phyloP scores from a whole-genome alignment of 2,888 invertebrate genomes.

The Pherbina coryleti region DNA sequence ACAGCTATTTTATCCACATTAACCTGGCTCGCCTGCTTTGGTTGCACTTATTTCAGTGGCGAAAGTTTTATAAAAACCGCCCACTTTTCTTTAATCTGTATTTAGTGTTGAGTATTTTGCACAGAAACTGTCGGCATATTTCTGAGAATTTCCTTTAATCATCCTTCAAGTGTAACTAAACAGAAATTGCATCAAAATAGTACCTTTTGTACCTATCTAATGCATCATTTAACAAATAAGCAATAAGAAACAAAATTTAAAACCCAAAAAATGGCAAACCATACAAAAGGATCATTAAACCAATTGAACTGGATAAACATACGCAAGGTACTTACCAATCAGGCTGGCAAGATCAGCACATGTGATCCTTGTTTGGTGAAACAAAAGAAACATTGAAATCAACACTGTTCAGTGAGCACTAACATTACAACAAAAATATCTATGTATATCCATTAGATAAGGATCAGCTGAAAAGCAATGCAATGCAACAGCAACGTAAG shows the following conservation, averaged over 20 bases:
- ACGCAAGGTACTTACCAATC: not conserved
- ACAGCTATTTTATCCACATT: not conserved
- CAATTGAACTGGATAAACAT: conserved; percentile 34
- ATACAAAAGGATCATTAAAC: conserved; percentile 42
- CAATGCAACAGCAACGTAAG: not conserved
- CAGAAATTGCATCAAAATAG: conserved; percentile 16
- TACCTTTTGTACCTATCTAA: conserved; percentile 20
- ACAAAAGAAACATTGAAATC: not conserved
- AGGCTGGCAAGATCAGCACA: conserved; percentile 11
- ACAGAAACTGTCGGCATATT: not conserved
- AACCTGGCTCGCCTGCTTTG: not conserved
- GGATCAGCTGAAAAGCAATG: conserved; percentile 54
- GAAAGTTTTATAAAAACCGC: not conserved
- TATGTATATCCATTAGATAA: conserved; percentile 44
- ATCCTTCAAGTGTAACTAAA: conserved; percentile 31
- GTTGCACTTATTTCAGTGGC: not conserved
- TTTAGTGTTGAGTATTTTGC: not conserved
- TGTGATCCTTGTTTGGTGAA: not conserved
- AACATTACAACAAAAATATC: conserved; percentile 38
- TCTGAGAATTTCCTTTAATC: conserved; percentile 36
- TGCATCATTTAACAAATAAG: conserved; percentile 39
- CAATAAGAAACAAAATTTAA: conserved; percentile 33
- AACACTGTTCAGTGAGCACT: conserved; percentile 1
- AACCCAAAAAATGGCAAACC: conserved; percentile 48
- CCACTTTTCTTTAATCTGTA: not conserved